Conservation (phyloP, 2,888 invertebrate species). For the Aproaerema taeniolella region DNA sequence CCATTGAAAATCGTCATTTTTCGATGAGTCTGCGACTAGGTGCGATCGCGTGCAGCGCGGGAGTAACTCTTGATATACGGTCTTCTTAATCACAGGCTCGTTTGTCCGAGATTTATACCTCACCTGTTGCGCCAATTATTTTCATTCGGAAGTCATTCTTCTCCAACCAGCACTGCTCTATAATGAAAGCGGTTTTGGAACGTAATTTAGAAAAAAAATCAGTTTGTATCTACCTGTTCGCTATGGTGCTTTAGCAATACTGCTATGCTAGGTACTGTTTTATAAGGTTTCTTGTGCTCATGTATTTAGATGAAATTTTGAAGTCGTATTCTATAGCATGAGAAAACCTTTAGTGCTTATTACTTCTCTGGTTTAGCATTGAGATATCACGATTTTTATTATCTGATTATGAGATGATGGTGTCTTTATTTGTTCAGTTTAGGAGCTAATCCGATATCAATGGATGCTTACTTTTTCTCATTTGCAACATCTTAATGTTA, state of each 20-base stretch:
- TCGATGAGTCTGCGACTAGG: constrained; percentile 39
- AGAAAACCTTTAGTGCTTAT: too few relatives aligned
- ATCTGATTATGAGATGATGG: not conserved
- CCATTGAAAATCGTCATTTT: too few relatives aligned
- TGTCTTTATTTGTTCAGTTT: constrained; percentile 6
- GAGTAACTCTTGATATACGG: constrained; percentile 58
- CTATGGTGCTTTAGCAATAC: too few relatives aligned
- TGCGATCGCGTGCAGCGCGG: constrained; percentile 50
- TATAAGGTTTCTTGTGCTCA: too few relatives aligned
- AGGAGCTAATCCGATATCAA: constrained; percentile 6
- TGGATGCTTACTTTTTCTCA: too few relatives aligned
- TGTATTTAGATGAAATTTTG: too few relatives aligned
- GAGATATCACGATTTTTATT: constrained; percentile 11
- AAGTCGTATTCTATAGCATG: too few relatives aligned
- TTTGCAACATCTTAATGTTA: too few relatives aligned
- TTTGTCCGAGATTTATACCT: constrained; percentile 63
- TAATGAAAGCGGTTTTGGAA: constrained; percentile 6
- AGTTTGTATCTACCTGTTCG: too few relatives aligned
- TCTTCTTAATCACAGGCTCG: constrained; percentile 64
- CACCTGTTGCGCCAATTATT: constrained; percentile 72
- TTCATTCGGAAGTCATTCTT: constrained; percentile 56
- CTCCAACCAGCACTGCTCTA: not conserved
- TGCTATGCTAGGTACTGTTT: too few relatives aligned
- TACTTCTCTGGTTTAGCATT: too few relatives aligned
- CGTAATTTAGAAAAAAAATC: too few relatives aligned